A percentile compares a stretch with the other conserved stretches of the same genome.
phyloP scores from a whole-genome alignment of 1,140 invertebrate species.

The Tetraneura akinire region DNA sequence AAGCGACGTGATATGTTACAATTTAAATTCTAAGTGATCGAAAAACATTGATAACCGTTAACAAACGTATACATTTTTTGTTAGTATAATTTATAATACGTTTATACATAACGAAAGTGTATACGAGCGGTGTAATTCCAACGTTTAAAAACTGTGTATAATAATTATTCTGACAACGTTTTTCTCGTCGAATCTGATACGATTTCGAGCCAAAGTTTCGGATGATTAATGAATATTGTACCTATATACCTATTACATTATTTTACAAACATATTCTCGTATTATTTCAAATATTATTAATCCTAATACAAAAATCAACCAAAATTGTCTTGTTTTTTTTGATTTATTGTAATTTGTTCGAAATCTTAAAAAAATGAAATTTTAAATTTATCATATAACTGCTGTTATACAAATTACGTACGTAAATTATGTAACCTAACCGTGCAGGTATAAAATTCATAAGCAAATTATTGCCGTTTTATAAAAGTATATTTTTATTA shows the following conservation, averaged over 20 bases:
- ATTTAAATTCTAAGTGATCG: conserved; percentile 1
- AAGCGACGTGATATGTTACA: not conserved
- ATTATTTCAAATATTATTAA: no score
- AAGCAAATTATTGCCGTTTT: no score
- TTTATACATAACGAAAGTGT: not conserved
- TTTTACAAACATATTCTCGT: not conserved
- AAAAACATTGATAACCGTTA: not conserved
- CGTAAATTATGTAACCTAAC: no score
- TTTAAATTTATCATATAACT: no score
- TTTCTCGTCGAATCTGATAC: not conserved
- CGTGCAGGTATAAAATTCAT: no score
- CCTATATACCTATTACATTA: no score
- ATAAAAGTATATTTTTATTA: no score
- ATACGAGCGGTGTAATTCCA: not conserved
- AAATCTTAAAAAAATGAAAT: no score
- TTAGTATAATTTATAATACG: not conserved
- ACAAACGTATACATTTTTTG: conserved; percentile 10
- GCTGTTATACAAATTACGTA: no score
- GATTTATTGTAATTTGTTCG: no score
- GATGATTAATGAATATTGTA: not conserved
- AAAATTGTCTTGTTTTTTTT: no score
- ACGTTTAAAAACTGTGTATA: not conserved
- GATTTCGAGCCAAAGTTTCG: not conserved
- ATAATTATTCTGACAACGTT: not conserved
- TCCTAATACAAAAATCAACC: no score